Conservation (phyloP, 2,888 invertebrate genomes). For the Phalangium opilio region DNA sequence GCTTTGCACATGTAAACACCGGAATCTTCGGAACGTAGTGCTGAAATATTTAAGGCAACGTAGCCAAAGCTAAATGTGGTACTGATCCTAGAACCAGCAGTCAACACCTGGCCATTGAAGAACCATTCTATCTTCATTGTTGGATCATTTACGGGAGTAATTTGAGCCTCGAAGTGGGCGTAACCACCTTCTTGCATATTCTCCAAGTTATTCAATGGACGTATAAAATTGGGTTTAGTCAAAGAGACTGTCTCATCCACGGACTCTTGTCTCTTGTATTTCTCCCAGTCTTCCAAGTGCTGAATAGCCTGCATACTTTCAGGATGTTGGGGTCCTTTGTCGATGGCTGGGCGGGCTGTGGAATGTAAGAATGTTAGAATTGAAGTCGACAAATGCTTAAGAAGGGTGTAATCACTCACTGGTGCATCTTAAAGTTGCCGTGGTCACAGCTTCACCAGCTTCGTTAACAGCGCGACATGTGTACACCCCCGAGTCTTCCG, state of each 20-base stretch:
- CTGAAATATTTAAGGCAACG: slow-evolving; percentile 95
- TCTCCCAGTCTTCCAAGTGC: slow-evolving; percentile 59
- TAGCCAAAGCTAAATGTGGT: slow-evolving; percentile 97
- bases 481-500: slow-evolving; percentile 90
- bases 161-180: slow-evolving; percentile 82
- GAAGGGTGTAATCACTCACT: slow-evolving; percentile 29
- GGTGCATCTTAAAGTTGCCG: slow-evolving; percentile 73
- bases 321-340: slow-evolving; percentile 76
- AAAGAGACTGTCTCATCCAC: slow-evolving; percentile 51
- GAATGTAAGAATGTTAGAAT: slow-evolving; percentile 2
- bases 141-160: slow-evolving; percentile 80
- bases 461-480: slow-evolving; percentile 88
- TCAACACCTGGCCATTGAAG: slow-evolving; percentile 66
- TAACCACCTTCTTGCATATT: slow-evolving; percentile 77
- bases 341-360: slow-evolving; percentile 58
- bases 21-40: slow-evolving; percentile 95
- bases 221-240: slow-evolving; percentile 63
- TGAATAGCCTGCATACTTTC: slow-evolving; percentile 78
- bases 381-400: too few species aligned
- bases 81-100: slow-evolving; percentile 91
- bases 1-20: slow-evolving; percentile 86
- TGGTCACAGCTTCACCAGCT: slow-evolving; percentile 84
- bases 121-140: slow-evolving; percentile 85
- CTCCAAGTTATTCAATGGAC: slow-evolving; percentile 67
- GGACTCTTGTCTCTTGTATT: slow-evolving; percentile 51